Conservation (phyloP, 37 sponge, comb jelly and placozoan genomes). For the Ianthella basta region DNA sequence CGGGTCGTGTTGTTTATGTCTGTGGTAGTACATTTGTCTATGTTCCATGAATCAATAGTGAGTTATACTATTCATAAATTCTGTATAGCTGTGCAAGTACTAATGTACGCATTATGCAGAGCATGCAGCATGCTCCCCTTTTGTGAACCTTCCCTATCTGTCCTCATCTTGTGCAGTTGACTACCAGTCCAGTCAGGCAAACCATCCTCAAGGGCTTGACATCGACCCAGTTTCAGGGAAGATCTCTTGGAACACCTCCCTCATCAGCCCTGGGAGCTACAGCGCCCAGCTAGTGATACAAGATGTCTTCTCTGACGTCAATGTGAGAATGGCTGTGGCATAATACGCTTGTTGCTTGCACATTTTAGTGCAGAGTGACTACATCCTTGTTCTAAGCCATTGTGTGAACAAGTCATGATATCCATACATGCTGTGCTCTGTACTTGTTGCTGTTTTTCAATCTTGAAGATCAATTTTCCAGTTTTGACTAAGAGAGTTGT, state of each 20-base stretch:
- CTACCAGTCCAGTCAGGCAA: conserved; percentile 69
- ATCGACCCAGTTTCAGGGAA: conserved; percentile 64
- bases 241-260: conserved; percentile 68
- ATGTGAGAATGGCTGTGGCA: conserved; percentile 24
- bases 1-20: neutral
- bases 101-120: conserved; percentile 9
- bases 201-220: conserved; percentile 60
- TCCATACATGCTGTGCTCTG: too few species aligned
- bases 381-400: too few species aligned
- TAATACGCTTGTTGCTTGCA: neutral
- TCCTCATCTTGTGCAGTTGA: conserved; percentile 20
- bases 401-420: too few species aligned
- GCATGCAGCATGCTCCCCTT: neutral
- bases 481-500: too few species aligned
- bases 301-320: conserved; percentile 57
- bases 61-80: neutral
- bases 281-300: conserved; percentile 54
- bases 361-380: too few species aligned
- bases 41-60: neutral
- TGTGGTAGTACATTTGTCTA: neutral
- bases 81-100: neutral
- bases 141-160: neutral
- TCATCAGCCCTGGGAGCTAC: conserved; percentile 69
- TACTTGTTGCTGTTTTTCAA: too few species aligned
- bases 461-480: too few species aligned